Base-by-base conservation (phyloP, 2,888 invertebrate species). In the Mesoligia furuncula region DNA sequence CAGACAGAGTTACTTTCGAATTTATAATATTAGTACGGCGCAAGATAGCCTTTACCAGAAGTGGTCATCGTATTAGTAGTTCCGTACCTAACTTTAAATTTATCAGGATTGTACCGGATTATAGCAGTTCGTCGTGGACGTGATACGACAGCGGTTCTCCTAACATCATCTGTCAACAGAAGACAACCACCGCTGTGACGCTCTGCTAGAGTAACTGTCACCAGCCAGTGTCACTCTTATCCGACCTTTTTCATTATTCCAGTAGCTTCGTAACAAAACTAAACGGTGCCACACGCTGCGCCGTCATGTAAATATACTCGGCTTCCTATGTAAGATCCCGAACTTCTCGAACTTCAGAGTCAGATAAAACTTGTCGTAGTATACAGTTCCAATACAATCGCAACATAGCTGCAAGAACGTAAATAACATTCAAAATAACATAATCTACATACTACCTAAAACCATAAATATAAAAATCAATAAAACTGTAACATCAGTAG, bases 401-500 rank as follows among this genome's bases (percentile, higher is more conserved):
- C 11, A 27, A 24, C 27, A 27, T 61, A 75, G 59, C 31, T 71
- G 36, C 11, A 71, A 45, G 36, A 45, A 39, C 13, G 11, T 54
- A 79, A 27, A 64, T 45, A 31, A 57, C 36, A 31, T 36, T 27
- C 24, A 57, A 79, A 79, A 45, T 71, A 71, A 54, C 62, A 48
- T 76, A 59, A 27, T 48, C 54, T 9, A 76, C 27, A 76, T 59
- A n/a, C 27, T 62, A 57, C 54, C 59, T 54, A 39, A 66, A 79
- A 54, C 62, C 59, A 74, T 83, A 72, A 84, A 84, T 64, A 62
- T 15, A 75, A 73, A 74, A 79, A 69, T 65, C 78, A 67, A 86
- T 86, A 85, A 79, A 87, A 86, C 72, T 75, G 66, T 85, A 79
- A 80, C 79, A 74, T 77, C 77, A 57, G 82, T 76, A 85, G 79